Evolutionary conservation across 2,888 invertebrate species (phyloP).

Genomic region (Philaethria dido): DNA sequence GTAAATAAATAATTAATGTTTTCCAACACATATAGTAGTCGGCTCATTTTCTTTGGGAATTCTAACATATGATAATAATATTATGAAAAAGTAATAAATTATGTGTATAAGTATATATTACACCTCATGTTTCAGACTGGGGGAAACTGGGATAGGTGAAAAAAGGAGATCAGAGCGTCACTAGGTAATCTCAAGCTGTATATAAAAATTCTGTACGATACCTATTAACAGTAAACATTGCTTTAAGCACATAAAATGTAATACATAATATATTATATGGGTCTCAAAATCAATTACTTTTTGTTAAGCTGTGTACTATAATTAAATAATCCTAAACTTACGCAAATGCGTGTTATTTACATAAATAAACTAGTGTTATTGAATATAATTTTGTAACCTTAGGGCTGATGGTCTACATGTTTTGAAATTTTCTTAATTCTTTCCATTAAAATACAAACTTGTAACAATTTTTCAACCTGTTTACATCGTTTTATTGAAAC

Average conservation of each 20-base stretch:
- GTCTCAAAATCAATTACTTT: not conserved
- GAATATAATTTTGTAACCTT: not conserved
- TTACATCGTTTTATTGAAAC: conserved; percentile 35
- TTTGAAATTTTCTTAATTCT: conserved; percentile 34
- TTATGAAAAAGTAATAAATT: not conserved
- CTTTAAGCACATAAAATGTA: not conserved
- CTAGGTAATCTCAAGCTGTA: not conserved
- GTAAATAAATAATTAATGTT: not conserved
- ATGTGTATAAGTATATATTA: too few species aligned
- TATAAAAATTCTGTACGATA: not conserved
- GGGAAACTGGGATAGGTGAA: not conserved
- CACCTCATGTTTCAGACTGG: not conserved
- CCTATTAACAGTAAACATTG: not conserved
- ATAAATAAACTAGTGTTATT: not conserved
- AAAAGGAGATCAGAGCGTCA: not conserved
- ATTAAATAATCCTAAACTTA: not conserved
- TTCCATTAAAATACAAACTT: conserved; percentile 33
- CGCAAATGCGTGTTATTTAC: not conserved
- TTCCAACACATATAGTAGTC: not conserved
- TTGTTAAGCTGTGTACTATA: not conserved
- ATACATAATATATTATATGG: not conserved
- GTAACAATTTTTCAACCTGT: conserved; percentile 38
- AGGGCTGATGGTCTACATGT: conserved; percentile 22
- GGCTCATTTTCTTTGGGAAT: not conserved
- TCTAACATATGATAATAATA: not conserved